Percentiles rank a stretch among this genome's conserved stretches.
These are phyloP conservation scores for Apamea crenata DNA, from an alignment of 2,888 invertebrate species.

Conservation along the genomic window DNA sequence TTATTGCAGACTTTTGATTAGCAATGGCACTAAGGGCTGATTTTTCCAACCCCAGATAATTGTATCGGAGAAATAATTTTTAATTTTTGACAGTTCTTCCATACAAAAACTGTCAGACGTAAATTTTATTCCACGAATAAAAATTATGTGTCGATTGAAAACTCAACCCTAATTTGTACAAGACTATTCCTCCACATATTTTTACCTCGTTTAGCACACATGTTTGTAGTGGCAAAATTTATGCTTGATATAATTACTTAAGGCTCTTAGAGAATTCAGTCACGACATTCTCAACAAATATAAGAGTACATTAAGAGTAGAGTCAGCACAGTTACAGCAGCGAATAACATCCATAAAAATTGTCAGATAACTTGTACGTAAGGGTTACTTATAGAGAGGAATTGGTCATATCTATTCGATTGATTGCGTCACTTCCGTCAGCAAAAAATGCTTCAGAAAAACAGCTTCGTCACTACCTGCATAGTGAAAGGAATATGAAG, in stretches of 20 bases:
- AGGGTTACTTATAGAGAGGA: constrained; percentile 13
- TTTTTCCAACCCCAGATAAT: too few species aligned
- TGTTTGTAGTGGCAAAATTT: background rate
- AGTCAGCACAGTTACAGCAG: background rate
- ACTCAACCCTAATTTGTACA: background rate
- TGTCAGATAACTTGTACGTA: constrained; percentile 15
- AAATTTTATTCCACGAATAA: too few species aligned
- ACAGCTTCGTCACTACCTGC: constrained; percentile 19
- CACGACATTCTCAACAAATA: background rate
- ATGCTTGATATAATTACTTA: background rate
- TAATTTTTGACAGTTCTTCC: too few species aligned
- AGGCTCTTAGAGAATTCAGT: background rate
- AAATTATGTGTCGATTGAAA: too few species aligned
- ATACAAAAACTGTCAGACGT: too few species aligned
- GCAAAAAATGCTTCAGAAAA: constrained; percentile 24
- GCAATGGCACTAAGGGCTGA: too few species aligned
- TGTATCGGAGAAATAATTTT: too few species aligned
- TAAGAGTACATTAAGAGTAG: background rate
- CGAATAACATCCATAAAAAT: constrained; percentile 43
- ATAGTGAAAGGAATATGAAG: constrained; percentile 8
- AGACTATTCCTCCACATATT: background rate
- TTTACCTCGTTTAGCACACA: background rate
- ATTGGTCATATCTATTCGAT: constrained; percentile 25
- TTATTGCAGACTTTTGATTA: too few species aligned
- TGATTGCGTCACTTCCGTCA: constrained; percentile 9